Evolutionary conservation across 2,797 vertebrate species (phyloP).

Genomic region (Mormyrops boulengeri): DNA sequence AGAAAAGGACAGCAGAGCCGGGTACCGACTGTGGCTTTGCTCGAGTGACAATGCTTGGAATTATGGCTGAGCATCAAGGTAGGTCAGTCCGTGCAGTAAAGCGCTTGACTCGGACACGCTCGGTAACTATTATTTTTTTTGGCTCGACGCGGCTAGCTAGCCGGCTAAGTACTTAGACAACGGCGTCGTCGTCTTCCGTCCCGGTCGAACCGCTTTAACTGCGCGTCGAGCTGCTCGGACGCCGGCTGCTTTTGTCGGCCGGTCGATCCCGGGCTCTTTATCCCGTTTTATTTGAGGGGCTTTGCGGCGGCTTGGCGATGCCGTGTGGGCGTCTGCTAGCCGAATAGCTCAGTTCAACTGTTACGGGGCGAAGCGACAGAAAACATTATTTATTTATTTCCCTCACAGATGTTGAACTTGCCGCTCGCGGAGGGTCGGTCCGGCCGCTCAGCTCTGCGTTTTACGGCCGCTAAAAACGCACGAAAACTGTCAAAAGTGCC

Average conservation of each 20-base stretch:
- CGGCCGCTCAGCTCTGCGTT: background rate
- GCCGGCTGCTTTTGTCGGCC: background rate
- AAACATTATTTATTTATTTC: background rate
- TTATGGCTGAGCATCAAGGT: slow-evolving; percentile 81
- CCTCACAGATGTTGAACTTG: background rate
- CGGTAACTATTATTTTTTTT: background rate
- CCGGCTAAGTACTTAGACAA: background rate
- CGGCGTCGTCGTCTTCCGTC: background rate
- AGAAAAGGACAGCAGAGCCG: slow-evolving; percentile 46
- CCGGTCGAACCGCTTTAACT: background rate
- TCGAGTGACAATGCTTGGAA: slow-evolving; percentile 75
- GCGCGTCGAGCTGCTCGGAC: background rate
- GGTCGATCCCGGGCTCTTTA: background rate
- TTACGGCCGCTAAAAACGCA: background rate
- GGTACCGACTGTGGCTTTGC: slow-evolving; percentile 59
- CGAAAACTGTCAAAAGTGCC: background rate
- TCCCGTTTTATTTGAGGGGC: background rate
- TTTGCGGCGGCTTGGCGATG: background rate
- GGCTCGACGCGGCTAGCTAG: background rate
- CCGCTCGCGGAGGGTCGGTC: background rate
- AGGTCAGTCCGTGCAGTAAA: slow-evolving; percentile 10
- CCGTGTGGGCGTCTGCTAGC: background rate
- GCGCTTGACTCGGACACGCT: background rate
- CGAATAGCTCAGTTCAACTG: background rate
- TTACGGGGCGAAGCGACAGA: background rate